Base-by-base conservation (phyloP, 2,888 invertebrate genomes). In the Lepidocyrtoides sp. region DNA sequence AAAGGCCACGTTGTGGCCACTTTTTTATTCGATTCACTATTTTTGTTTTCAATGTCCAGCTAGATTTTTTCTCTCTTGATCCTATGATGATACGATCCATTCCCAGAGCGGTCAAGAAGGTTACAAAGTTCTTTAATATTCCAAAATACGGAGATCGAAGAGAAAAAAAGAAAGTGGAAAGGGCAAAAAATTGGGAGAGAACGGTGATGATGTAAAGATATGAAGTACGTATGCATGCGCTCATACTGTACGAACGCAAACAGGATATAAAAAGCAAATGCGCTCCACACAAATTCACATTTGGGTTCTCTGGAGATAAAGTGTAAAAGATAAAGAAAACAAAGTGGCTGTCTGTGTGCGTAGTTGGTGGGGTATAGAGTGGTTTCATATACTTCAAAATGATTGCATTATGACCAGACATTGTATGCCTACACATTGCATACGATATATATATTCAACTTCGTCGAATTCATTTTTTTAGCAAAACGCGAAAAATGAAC, bases 1-100 rank as follows among this genome's bases (percentile, higher is more conserved):
- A 85, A 72, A 85, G 85, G 85, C 36, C 85, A 85, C 85, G 57
- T 85, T 85, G 85, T 85, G 85, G 85, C 72, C n/a, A 85, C 57
- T 72, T 84, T 84, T 69, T 75, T 44, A 48, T 8, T 75, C 2
- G 20, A 4, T 57, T 20, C 57, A 20, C 23, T 57, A 3, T 20
- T 57, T 20, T 3, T 2, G 8, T 32, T n/a, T n/a, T n/a, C n/a
- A n/a, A 2, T 29, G 23, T 66, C 32, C 32, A 10, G 48, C 48
- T 29, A 20, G 60, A 12, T 82, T 20, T 63, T n/a, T 41, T 17
- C 29, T 26, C 26, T 14, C 32, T 5, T 36, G n/a, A 60, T 60
- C 60, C 26, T n/a, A n/a, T n/a, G n/a, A n/a, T 48, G 23, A 63
- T 72, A 72, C 86, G 60, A 86, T 63, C 44, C 77, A 86, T 86